phyloP scores from a whole-genome alignment of 1,140 invertebrate species.

The Drosophila funebris region DNA sequence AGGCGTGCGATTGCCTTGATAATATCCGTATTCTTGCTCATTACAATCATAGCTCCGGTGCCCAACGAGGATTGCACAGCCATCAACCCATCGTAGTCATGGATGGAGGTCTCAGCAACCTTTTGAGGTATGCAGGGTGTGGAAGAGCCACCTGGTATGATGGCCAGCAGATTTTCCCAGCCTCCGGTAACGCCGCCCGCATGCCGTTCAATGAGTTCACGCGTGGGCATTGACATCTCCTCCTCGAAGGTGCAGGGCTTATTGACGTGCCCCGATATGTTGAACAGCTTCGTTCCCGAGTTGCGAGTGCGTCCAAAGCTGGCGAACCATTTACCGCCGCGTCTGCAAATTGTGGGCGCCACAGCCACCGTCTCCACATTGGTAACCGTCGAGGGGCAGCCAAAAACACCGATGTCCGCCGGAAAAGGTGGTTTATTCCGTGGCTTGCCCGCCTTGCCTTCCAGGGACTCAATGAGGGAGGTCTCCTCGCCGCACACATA shows the following conservation, averaged over 20 bases:
- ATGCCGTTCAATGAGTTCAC: constrained; percentile 68
- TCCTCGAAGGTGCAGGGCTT: constrained; percentile 91
- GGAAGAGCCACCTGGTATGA: constrained; percentile 71
- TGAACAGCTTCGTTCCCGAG: constrained; percentile 91
- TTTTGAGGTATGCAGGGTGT: constrained; percentile 64
- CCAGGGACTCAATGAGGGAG: constrained; percentile 91
- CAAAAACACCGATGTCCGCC: constrained; percentile 90
- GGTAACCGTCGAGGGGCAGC: constrained; percentile 91
- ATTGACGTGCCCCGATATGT: constrained; percentile 92
- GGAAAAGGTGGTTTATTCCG: constrained; percentile 92
- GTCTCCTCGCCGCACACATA: constrained; percentile 94
- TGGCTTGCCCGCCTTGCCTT: constrained; percentile 89
- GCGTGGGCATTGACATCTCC: constrained; percentile 69
- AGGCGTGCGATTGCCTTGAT: constrained; percentile 88
- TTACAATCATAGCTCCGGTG: constrained; percentile 72
- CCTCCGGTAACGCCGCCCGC: constrained; percentile 70
- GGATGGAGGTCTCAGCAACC: constrained; percentile 39
- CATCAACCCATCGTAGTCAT: constrained; percentile 68
- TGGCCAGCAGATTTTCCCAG: constrained; percentile 70
- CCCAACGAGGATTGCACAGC: constrained; percentile 66
- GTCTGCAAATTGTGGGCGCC: constrained; percentile 87
- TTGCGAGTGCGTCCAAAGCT: constrained; percentile 89
- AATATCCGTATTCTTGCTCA: constrained; percentile 67
- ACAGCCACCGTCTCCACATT: constrained; percentile 92
- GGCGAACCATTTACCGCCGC: constrained; percentile 91